A percentile compares a stretch with the other conserved stretches of the same genome.
These are phyloP conservation scores for Oscheius sp. DNA, from an alignment of 2,888 invertebrate species.

Conservation along the genomic window DNA sequence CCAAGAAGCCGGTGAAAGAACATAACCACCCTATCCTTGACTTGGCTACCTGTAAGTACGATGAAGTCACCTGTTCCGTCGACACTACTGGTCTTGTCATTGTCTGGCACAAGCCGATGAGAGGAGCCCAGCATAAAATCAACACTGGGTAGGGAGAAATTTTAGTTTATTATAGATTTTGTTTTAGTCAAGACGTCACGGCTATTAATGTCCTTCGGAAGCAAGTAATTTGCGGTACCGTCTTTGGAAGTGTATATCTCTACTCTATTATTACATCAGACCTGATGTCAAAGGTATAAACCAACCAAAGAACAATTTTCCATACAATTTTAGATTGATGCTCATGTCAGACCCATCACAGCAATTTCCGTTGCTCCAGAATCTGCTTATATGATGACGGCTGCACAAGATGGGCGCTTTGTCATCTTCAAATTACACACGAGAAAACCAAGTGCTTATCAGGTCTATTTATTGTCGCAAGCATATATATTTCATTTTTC, in stretches of 20 bases:
- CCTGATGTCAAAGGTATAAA: constrained; percentile 58
- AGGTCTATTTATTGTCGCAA: constrained; percentile 45
- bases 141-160: constrained; percentile 50
- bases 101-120: constrained; percentile 67
- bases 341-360: constrained; percentile 64
- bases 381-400: constrained; percentile 69
- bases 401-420: constrained; percentile 64
- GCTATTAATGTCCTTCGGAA: constrained; percentile 65
- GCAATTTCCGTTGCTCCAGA: constrained; percentile 71
- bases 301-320: background rate
- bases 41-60: constrained; percentile 70
- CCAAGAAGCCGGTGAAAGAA: constrained; percentile 52
- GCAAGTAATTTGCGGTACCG: constrained; percentile 65
- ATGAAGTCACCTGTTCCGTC: constrained; percentile 66
- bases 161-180: background rate
- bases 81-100: constrained; percentile 61
- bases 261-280: constrained; percentile 55
- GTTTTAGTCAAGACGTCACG: constrained; percentile 14
- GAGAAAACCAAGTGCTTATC: constrained; percentile 69
- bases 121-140: constrained; percentile 58
- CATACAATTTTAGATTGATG: constrained; percentile 42
- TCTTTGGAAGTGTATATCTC: constrained; percentile 54
- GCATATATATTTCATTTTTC: constrained; percentile 6
- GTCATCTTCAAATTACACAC: constrained; percentile 71
- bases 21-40: constrained; percentile 64